These are phyloP conservation scores for Anoplophora glabripennis DNA, from an alignment of 1,140 invertebrate genomes.

Conservation along the genomic window DNA sequence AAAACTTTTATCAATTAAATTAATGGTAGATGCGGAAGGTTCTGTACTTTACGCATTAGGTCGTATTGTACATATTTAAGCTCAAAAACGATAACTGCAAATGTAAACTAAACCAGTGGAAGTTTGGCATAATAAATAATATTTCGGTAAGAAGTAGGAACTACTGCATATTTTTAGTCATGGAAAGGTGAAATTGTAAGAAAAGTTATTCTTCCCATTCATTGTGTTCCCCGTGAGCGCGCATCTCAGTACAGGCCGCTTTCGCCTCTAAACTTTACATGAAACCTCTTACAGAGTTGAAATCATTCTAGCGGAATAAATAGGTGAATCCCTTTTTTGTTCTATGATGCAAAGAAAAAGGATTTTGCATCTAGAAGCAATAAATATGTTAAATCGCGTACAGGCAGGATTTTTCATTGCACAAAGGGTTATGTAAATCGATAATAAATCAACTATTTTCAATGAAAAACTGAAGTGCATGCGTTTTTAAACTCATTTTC, in stretches of 20 bases:
- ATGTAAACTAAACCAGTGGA: too few relatives aligned
- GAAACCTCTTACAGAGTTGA: slow-evolving; percentile 29
- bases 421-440: slow-evolving; percentile 10
- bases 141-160: too few relatives aligned
- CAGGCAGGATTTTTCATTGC: neutral
- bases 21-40: too few relatives aligned
- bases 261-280: slow-evolving; percentile 26
- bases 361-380: slow-evolving; percentile 17
- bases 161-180: too few relatives aligned
- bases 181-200: too few relatives aligned
- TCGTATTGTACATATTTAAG: too few relatives aligned
- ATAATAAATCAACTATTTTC: slow-evolving; percentile 1
- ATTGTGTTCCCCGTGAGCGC: slow-evolving; percentile 26
- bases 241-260: slow-evolving; percentile 20
- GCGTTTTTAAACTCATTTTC: slow-evolving; percentile 18
- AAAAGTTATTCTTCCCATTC: slow-evolving; percentile 13
- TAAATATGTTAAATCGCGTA: slow-evolving; percentile 17
- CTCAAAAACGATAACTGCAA: too few relatives aligned
- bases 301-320: slow-evolving; percentile 30
- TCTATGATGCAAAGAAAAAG: slow-evolving; percentile 20
- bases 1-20: too few relatives aligned
- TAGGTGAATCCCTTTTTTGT: slow-evolving; percentile 30
- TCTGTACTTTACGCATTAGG: too few relatives aligned
- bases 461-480: neutral
- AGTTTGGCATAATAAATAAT: too few relatives aligned